phyloP scores from a whole-genome alignment of 2,888 invertebrate species.

The Psylliodes chrysocephalus region DNA sequence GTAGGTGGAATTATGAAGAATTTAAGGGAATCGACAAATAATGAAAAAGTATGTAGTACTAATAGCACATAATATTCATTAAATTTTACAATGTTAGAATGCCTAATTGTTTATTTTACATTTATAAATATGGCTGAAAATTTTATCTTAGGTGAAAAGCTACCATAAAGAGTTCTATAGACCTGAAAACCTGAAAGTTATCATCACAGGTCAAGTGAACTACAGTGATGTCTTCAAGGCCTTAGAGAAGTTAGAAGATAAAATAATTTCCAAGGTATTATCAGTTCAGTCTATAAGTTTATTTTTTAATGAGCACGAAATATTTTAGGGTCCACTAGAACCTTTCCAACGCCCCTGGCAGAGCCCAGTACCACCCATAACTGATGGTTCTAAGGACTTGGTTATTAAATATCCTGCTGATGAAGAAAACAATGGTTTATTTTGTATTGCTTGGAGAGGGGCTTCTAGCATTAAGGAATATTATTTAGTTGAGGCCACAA shows the following conservation, averaged over 20 bases:
- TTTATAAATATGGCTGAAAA: not conserved
- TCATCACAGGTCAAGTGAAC: slow-evolving; percentile 84
- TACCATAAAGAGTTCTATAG: slow-evolving; percentile 90
- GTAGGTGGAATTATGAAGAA: slow-evolving; percentile 89
- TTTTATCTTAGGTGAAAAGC: slow-evolving; percentile 70
- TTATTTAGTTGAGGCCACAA: slow-evolving; percentile 72
- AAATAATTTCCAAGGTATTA: slow-evolving; percentile 74
- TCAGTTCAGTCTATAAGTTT: not conserved
- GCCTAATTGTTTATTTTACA: not conserved
- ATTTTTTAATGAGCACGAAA: not conserved
- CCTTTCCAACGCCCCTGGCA: slow-evolving; percentile 83
- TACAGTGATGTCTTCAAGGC: slow-evolving; percentile 80
- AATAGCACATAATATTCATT: too few relatives aligned
- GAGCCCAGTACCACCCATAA: slow-evolving; percentile 72
- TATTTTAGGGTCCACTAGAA: slow-evolving; percentile 64
- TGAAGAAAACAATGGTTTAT: slow-evolving; percentile 83
- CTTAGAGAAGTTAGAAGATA: slow-evolving; percentile 78
- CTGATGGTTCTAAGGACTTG: slow-evolving; percentile 67
- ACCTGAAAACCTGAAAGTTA: slow-evolving; percentile 86
- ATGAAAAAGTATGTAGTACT: slow-evolving; percentile 82
- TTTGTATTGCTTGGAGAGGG: slow-evolving; percentile 83
- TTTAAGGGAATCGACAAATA: slow-evolving; percentile 81
- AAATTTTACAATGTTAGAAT: too few relatives aligned
- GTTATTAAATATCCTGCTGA: slow-evolving; percentile 81
- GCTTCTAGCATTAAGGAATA: slow-evolving; percentile 72